Evolutionary conservation across 1,140 invertebrate genomes (phyloP).

Genomic region (Drosophila santomea): DNA sequence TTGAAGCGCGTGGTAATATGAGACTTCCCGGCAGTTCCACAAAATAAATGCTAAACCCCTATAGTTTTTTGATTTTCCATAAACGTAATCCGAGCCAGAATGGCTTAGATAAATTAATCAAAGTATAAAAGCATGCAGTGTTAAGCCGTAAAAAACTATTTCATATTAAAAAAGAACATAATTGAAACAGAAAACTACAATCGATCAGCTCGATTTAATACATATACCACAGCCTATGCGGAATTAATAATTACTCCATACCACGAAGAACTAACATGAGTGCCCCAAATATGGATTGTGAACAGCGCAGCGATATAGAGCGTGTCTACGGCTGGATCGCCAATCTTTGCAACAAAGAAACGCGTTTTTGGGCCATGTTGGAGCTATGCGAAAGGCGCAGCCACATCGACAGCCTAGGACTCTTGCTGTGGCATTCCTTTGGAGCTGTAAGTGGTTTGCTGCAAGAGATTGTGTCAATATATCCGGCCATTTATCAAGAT

Average conservation of each 20-base stretch:
- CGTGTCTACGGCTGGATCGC: slow-evolving; percentile 33
- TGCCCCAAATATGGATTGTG: not conserved
- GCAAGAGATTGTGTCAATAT: slow-evolving; percentile 41
- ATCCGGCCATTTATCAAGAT: slow-evolving; percentile 10
- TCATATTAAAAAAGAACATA: too few species aligned
- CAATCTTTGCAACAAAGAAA: slow-evolving; percentile 33
- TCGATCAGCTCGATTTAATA: not conserved
- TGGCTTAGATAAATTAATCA: not conserved
- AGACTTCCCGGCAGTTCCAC: slow-evolving; percentile 12
- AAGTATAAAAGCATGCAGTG: not conserved
- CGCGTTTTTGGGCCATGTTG: slow-evolving; percentile 26
- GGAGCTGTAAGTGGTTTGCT: slow-evolving; percentile 41
- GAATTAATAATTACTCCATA: not conserved
- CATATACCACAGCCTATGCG: not conserved
- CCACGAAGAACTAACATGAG: not conserved
- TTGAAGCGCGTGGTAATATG: not conserved
- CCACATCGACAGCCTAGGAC: slow-evolving; percentile 21
- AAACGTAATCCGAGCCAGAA: not conserved
- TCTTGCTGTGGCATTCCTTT: slow-evolving; percentile 45
- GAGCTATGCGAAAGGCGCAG: slow-evolving; percentile 43
- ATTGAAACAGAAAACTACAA: not conserved
- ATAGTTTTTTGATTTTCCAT: too few species aligned
- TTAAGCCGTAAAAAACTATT: not conserved
- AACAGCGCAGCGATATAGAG: slow-evolving; percentile 22
- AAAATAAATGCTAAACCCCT: too few species aligned